These are phyloP conservation scores for Prostheceraeus crozeri DNA, from an alignment of 2,888 invertebrate genomes.

Conservation along the genomic window DNA sequence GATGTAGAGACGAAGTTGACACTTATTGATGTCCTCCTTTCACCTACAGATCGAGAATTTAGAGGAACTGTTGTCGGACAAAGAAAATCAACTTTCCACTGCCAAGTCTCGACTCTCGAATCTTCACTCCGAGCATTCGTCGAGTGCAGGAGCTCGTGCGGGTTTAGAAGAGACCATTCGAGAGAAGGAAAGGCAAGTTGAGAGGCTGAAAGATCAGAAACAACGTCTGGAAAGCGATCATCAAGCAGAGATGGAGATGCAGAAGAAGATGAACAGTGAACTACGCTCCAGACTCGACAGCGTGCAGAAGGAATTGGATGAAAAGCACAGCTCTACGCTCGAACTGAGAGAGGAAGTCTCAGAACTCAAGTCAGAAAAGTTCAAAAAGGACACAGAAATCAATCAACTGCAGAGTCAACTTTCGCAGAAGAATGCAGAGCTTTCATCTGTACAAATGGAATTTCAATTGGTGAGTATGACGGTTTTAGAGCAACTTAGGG, in stretches of 20 bases:
- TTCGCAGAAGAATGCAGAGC: conserved; percentile 43
- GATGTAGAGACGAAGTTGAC: too few relatives aligned
- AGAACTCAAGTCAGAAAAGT: conserved; percentile 48
- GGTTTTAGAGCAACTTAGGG: too few relatives aligned
- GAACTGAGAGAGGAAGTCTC: conserved; percentile 51
- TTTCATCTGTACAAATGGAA: conserved; percentile 45
- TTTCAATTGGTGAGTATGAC: conserved; percentile 37
- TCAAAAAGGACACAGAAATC: conserved; percentile 49
- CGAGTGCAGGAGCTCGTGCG: conserved; percentile 81
- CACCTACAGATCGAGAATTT: conserved; percentile 92
- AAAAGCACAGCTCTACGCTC: conserved; percentile 51
- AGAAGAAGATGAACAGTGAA: conserved; percentile 84
- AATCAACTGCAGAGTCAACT: conserved; percentile 48
- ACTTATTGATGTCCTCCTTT: conserved; percentile 22
- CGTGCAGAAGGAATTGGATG: conserved; percentile 50
- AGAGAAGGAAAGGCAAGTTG: conserved; percentile 94
- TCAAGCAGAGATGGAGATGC: conserved; percentile 84
- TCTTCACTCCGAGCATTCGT: conserved; percentile 84
- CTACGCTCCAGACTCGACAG: conserved; percentile 56
- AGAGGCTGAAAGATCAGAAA: conserved; percentile 78
- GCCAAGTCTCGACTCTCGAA: conserved; percentile 64
- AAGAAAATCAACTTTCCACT: conserved; percentile 94
- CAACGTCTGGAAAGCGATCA: conserved; percentile 90
- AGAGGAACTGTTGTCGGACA: conserved; percentile 90
- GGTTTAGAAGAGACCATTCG: conserved; percentile 87